A percentile compares a stretch with the other conserved stretches of the same genome.
These are phyloP conservation scores for Maniola hyperantus DNA, from an alignment of 2,888 invertebrate genomes.

Conservation along the genomic window DNA sequence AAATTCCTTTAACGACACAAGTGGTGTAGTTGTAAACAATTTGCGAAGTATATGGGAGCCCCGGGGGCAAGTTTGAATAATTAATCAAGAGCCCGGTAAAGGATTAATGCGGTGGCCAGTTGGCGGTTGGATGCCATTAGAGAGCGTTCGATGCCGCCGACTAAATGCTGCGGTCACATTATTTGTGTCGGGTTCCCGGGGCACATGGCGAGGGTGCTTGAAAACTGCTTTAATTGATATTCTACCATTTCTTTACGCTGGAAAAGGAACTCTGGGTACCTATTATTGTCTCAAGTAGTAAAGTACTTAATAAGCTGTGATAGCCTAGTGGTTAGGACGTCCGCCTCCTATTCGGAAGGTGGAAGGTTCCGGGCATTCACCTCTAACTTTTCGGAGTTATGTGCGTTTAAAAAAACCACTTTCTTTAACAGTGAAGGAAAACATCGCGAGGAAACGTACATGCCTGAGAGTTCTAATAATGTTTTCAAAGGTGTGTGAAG, in stretches of 20 bases:
- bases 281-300: too few relatives aligned
- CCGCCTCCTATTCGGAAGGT: too few relatives aligned
- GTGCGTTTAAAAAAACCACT: too few relatives aligned
- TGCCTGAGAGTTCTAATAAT: too few relatives aligned
- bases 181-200: conserved; percentile 56
- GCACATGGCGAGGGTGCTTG: conserved; percentile 48
- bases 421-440: too few relatives aligned
- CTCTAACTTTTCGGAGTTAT: too few relatives aligned
- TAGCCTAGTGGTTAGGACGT: too few relatives aligned
- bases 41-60: conserved; percentile 62
- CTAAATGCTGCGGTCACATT: conserved; percentile 76
- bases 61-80: conserved; percentile 76
- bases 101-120: conserved; percentile 81
- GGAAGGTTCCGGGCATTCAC: too few relatives aligned
- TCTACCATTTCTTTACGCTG: conserved; percentile 33
- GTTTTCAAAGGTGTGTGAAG: too few relatives aligned
- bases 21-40: conserved; percentile 62
- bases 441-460: too few relatives aligned
- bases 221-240: conserved; percentile 49
- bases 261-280: conserved; percentile 26
- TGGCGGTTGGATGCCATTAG: conserved; percentile 79
- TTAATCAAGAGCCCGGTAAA: conserved; percentile 79
- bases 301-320: too few relatives aligned
- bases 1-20: conserved; percentile 35
- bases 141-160: conserved; percentile 72